Percentiles rank a stretch among this genome's conserved stretches.
Conservation (phyloP, 2,888 invertebrate genomes). For the Drosophila dives region DNA sequence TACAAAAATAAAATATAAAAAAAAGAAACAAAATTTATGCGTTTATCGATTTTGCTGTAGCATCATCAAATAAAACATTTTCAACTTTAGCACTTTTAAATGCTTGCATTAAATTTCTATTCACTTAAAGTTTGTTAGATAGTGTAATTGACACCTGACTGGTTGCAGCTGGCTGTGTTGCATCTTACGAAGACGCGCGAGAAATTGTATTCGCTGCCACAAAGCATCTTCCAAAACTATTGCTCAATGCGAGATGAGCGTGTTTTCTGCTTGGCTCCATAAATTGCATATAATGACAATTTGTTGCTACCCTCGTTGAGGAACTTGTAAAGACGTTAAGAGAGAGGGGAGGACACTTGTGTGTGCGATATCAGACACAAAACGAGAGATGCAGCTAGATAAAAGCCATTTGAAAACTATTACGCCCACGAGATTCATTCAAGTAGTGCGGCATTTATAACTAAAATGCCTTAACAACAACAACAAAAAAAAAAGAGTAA, state of each 20-base stretch:
- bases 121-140: not conserved
- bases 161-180: conserved; percentile 16
- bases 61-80: not conserved
- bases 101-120: not conserved
- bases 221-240: conserved; percentile 7
- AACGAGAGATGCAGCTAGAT: conserved; percentile 40
- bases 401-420: conserved; percentile 80
- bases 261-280: conserved; percentile 45
- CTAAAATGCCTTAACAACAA: conserved; percentile 59
- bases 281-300: conserved; percentile 68
- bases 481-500: conserved; percentile 5
- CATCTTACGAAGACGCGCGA: conserved; percentile 22
- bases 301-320: conserved; percentile 40
- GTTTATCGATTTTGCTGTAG: not conserved
- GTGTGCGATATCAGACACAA: conserved; percentile 47
- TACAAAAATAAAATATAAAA: not conserved
- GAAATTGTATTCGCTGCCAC: conserved; percentile 31
- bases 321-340: not conserved
- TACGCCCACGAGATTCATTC: conserved; percentile 79
- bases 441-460: conserved; percentile 80
- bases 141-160: conserved; percentile 47
- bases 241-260: conserved; percentile 40
- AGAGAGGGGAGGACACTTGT: conserved; percentile 26
- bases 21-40: not conserved
- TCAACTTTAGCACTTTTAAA: not conserved